Conservation (phyloP, 2,113 vertebrate genomes). For the Chaenocephalus aceratus region DNA sequence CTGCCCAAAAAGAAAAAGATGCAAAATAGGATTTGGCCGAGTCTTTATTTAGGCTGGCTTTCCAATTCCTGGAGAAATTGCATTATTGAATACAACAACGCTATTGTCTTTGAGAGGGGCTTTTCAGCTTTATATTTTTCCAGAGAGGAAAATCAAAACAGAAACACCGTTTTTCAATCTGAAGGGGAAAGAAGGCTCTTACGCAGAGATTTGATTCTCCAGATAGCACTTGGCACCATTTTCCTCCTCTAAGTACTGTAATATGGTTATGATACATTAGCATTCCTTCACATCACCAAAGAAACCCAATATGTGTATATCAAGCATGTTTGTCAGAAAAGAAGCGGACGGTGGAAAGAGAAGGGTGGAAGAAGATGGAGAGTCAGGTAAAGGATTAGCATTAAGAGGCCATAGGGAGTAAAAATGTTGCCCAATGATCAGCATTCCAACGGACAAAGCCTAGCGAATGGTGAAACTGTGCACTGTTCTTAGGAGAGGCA, state of each 20-base stretch:
- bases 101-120: conserved; percentile 63
- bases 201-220: conserved; percentile 69
- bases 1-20: conserved; percentile 27
- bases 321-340: conserved; percentile 53
- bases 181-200: conserved; percentile 42
- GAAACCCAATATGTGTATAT: conserved; percentile 69
- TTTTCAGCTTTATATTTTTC: conserved; percentile 54
- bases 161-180: conserved; percentile 39
- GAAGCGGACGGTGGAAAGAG: conserved; percentile 15
- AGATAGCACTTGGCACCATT: conserved; percentile 67
- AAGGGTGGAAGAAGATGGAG: conserved; percentile 39
- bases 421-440: conserved; percentile 43
- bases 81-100: conserved; percentile 65
- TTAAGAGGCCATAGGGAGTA: conserved; percentile 37
- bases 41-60: conserved; percentile 58
- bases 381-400: conserved; percentile 65
- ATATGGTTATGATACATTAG: conserved; percentile 73
- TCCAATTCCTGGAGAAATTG: conserved; percentile 60
- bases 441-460: conserved; percentile 58
- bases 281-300: conserved; percentile 69
- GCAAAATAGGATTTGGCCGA: conserved; percentile 57
- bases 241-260: conserved; percentile 60
- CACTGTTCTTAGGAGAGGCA: conserved; percentile 53
- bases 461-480: conserved; percentile 41
- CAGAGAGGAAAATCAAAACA: conserved; percentile 56